A percentile compares a stretch with the other conserved stretches of the same genome.
Conservation (phyloP, 1,140 invertebrate species). For the Pygmarrhopalites habei region DNA sequence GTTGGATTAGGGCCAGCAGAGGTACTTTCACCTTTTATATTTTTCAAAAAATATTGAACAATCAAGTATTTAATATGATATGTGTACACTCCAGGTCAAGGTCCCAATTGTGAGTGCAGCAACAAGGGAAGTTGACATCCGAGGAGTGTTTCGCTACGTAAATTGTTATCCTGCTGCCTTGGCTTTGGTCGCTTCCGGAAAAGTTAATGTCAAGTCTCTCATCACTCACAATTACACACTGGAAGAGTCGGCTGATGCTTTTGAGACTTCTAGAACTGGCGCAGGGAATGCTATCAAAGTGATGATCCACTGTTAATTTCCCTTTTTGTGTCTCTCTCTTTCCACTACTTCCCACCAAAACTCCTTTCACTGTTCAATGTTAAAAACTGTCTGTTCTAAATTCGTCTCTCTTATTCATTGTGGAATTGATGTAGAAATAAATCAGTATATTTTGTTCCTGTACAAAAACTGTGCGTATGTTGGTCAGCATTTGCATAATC, state of each 20-base stretch:
- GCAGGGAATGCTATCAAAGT: constrained; percentile 75
- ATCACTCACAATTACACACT: constrained; percentile 85
- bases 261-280: constrained; percentile 68
- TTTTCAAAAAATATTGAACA: too few species aligned
- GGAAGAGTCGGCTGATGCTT: constrained; percentile 76
- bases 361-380: too few species aligned
- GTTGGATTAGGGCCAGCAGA: constrained; percentile 77
- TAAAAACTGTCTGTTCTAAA: too few species aligned
- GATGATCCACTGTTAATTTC: constrained; percentile 68
- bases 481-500: too few species aligned
- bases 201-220: constrained; percentile 76
- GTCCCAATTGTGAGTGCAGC: constrained; percentile 73
- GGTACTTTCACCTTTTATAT: constrained; percentile 42
- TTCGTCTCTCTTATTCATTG: too few species aligned
- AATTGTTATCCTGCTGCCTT: constrained; percentile 85
- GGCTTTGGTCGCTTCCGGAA: constrained; percentile 70
- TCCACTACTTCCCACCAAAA: too few species aligned
- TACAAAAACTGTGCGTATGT: too few species aligned
- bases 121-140: constrained; percentile 78
- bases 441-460: too few species aligned
- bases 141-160: constrained; percentile 81
- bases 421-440: too few species aligned
- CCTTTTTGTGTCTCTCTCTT: too few species aligned
- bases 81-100: too few species aligned
- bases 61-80: too few species aligned